Conservation (phyloP, 2,113 vertebrate genomes). For the Tinamus guttatus region DNA sequence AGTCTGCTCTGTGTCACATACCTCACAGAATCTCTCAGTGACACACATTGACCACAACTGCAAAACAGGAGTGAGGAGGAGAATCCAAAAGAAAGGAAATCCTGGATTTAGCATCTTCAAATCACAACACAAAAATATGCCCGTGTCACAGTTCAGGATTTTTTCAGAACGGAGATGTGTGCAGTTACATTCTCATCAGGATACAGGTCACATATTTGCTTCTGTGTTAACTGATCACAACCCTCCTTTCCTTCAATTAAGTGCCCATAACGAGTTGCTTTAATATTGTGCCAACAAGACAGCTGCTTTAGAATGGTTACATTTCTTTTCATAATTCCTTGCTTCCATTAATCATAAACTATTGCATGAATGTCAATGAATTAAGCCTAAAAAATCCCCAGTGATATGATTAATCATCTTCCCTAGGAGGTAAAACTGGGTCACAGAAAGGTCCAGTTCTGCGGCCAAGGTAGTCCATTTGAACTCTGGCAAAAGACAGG, state of each 20-base stretch:
- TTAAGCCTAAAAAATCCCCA: neutral
- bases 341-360: neutral
- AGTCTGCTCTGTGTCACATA: neutral
- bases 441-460: neutral
- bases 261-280: neutral
- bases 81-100: neutral
- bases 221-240: neutral
- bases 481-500: neutral
- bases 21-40: neutral
- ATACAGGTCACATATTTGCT: neutral
- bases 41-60: neutral
- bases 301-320: neutral
- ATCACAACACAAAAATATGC: neutral
- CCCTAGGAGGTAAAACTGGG: neutral
- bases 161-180: neutral
- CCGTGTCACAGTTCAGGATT: neutral
- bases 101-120: neutral
- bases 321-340: neutral
- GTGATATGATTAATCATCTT: neutral
- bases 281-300: slow-evolving; percentile 39
- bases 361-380: neutral
- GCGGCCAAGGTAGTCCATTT: neutral
- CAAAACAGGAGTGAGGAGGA: neutral
- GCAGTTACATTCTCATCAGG: neutral
- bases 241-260: slow-evolving; percentile 39